Percentiles rank a stretch among this genome's conserved stretches.
Conservation (phyloP, 2,888 invertebrate genomes). For the Leucophenga maculata region DNA sequence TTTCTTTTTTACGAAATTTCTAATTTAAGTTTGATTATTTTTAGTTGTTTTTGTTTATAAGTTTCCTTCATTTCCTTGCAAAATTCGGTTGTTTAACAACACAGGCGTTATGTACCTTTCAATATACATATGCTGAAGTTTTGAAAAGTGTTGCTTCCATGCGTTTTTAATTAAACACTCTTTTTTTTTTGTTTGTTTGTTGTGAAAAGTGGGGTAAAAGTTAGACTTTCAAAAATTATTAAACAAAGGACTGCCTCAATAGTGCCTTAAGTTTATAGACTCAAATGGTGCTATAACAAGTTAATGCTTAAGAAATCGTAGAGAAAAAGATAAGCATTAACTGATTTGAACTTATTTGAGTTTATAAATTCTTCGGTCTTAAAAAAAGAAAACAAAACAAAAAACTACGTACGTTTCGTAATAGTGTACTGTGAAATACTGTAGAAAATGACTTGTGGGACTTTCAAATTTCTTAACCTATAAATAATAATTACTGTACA, state of each 20-base stretch:
- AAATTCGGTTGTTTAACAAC: slow-evolving; percentile 53
- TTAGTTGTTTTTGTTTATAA: slow-evolving; percentile 24
- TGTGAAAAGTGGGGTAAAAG: too few relatives aligned
- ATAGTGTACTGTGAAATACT: too few relatives aligned
- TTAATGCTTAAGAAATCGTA: too few relatives aligned
- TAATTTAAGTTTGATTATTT: slow-evolving; percentile 32
- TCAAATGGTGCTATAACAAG: too few relatives aligned
- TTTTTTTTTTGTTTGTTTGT: too few relatives aligned
- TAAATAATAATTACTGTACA: slow-evolving; percentile 39
- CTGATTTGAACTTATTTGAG: too few relatives aligned
- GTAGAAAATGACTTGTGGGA: too few relatives aligned
- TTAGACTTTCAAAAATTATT: too few relatives aligned
- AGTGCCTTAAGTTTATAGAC: too few relatives aligned
- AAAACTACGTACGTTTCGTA: neutral
- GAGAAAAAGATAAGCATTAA: too few relatives aligned
- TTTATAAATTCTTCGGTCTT: neutral
- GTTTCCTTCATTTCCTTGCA: slow-evolving; percentile 27
- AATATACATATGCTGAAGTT: slow-evolving; percentile 18
- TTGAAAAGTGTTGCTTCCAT: slow-evolving; percentile 13
- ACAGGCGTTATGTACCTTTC: slow-evolving; percentile 18
- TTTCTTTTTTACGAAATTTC: slow-evolving; percentile 37
- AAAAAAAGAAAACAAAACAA: slow-evolving; percentile 7
- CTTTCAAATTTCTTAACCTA: slow-evolving; percentile 39
- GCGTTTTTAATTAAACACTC: neutral
- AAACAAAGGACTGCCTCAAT: too few relatives aligned